Conservation (phyloP, 1,140 invertebrate species). For the Papilio xuthus region DNA sequence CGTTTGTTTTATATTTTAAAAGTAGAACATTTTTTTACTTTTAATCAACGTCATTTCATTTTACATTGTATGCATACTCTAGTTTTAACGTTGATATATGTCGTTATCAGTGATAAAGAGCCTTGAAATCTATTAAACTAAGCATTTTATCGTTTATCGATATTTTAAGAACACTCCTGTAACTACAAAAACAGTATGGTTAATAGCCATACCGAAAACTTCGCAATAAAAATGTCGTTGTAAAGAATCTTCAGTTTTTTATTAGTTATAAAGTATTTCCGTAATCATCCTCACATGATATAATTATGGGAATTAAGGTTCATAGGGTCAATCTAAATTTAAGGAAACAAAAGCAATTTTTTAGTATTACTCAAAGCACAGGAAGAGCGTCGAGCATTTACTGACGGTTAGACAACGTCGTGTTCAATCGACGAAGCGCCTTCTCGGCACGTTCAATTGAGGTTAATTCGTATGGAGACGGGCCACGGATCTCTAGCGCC, state of each 20-base stretch:
- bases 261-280: too few species aligned
- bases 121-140: conserved; percentile 26
- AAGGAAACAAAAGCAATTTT: conserved; percentile 32
- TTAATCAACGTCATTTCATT: not conserved
- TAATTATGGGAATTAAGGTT: too few species aligned
- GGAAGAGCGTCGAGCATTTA: conserved; percentile 57
- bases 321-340: not conserved
- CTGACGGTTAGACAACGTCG: conserved; percentile 60
- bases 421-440: conserved; percentile 79
- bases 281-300: too few species aligned
- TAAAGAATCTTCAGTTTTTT: not conserved
- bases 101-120: conserved; percentile 24
- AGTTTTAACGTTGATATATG: conserved; percentile 10
- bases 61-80: not conserved
- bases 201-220: not conserved
- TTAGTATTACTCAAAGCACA: conserved; percentile 56
- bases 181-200: not conserved
- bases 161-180: conserved; percentile 17
- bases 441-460: conserved; percentile 76
- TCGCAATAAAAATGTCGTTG: not conserved
- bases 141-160: conserved; percentile 20
- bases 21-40: conserved; percentile 8
- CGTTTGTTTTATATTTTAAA: not conserved
- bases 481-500: conserved; percentile 74
- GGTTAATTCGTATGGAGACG: conserved; percentile 79